A percentile compares a stretch with the other conserved stretches of the same genome.
phyloP scores from a whole-genome alignment of 2,888 invertebrate genomes.

The Asteroscopus sphinx region DNA sequence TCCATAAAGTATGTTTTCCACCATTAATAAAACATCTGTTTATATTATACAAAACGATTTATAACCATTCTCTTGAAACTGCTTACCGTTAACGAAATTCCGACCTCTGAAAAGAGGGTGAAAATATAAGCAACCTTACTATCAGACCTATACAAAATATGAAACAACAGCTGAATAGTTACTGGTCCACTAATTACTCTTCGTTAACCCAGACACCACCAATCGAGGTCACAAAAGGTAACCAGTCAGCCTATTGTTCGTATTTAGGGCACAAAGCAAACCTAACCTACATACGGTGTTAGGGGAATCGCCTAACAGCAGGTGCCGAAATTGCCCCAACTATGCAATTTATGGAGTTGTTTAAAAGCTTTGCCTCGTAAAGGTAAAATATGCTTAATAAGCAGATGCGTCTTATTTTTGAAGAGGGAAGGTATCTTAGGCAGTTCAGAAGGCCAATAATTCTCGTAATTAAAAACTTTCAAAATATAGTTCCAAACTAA shows the following conservation, averaged over 20 bases:
- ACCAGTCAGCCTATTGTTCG: slow-evolving; percentile 45
- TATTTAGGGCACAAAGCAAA: slow-evolving; percentile 47
- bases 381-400: slow-evolving; percentile 26
- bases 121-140: too few species aligned
- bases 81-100: too few species aligned
- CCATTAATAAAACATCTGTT: too few species aligned
- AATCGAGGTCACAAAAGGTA: slow-evolving; percentile 43
- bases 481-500: too few species aligned
- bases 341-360: slow-evolving; percentile 28
- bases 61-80: too few species aligned
- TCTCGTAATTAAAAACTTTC: too few species aligned
- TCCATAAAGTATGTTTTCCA: too few species aligned
- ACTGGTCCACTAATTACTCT: slow-evolving; percentile 37
- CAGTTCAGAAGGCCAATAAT: too few species aligned
- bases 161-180: slow-evolving; percentile 24
- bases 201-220: slow-evolving; percentile 40
- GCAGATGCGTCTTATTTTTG: too few species aligned
- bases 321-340: slow-evolving; percentile 22
- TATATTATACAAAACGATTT: too few species aligned
- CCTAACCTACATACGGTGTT: slow-evolving; percentile 42
- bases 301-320: slow-evolving; percentile 21
- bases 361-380: slow-evolving; percentile 42
- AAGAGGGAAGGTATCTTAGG: too few species aligned
- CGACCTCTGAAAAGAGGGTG: too few species aligned
- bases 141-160: neutral